Base-by-base conservation (phyloP, 2,797 vertebrate species). In the Periophthalmus magnuspinnatus region DNA sequence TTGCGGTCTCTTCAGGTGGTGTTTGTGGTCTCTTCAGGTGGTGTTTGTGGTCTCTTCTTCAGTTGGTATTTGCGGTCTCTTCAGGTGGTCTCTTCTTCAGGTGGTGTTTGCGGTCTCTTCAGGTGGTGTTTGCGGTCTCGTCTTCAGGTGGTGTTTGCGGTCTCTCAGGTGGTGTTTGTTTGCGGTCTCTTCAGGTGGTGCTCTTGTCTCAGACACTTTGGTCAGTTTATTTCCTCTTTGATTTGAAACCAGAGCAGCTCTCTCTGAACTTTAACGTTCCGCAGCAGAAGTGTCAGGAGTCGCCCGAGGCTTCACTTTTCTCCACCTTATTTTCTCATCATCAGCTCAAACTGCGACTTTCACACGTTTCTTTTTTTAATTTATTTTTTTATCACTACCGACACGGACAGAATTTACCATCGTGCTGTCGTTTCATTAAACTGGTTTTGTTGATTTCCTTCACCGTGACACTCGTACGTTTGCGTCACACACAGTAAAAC, bases 211-310 rank as follows among this genome's bases (percentile, higher is more conserved):
- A 82, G 84, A 92, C 86, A 86, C 90, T 87, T 85, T 77, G 81
- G 81, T 85, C 85, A 89, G 79, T 89, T 89, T 91, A 19, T 81
- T 75, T 87, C 80, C 73, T 74, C 86, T 90, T 89, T 89, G 84
- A 91, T 89, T 89, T 77, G 76, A 70, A 74, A 82, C 69, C 76
- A 36, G 75, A 76, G 80, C 76, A 69, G 82, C 76, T 82, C 74
- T 78, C 67, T 8, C 81, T 82, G 83, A 82, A 86, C 87, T 84
- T 83, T 85, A 83, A 81, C 86, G 80, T 72, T 76, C 83, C 77
- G 68, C 79, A 73, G 79, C 74, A 80, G 79, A 83, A 60, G 81
- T 85, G 82, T 79, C 78, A 84, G 77, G 72, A 54, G 22, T 75
- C 13, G 71, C 81, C 81, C 17, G 75, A 84, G 84, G 77, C 76